Evolutionary conservation across 1,140 invertebrate genomes (phyloP), one percentile per base, ranked within the genome.

Genomic region (Drosophila ananassae): DNA sequence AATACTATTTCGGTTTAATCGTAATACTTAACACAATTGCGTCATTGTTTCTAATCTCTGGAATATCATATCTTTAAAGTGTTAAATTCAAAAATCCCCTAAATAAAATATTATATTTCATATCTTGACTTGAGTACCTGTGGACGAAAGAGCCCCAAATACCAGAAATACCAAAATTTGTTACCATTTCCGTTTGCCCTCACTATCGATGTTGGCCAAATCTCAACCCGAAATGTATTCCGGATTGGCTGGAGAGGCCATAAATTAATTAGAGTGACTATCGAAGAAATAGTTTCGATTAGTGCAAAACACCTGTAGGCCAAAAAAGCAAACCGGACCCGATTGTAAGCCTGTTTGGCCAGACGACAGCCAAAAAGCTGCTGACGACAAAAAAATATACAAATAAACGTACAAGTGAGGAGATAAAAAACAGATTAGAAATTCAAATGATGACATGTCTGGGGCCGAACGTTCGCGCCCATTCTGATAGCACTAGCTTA

Each of bases 361-460:
- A 83, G 84, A 76, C 69, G 56, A 46, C 51, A 53, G 54, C 37
- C 41, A 51, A 57, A 46, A 21, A 25, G 41, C 28, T 12, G 34
- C 44, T 48, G 47, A 56, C 34, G 17, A 56, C 55, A 58, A 54
- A 76, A 13, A 58, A 56, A 72, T 47, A 74, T 39, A 75, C 37
- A 73, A 52, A 75, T 57, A 53, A n/a, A 62, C 48, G 30, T 30
- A 41, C 28, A 32, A 41, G 46, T 66, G 51, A 32, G 34, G 37
- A 75, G 81, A 84, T 84, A 87, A 85, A 87, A 85, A 87, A 89
- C 83, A 72, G 83, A 87, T 87, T 87, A 87, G 83, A 87, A 87
- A 87, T 87, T 87, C 83, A 87, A 87, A 77, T 77, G 73, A 76
- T 77, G 73, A 68, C 73, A 87, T 78, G 78, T 72, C 72, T 73